Evolutionary conservation across 2,888 invertebrate species (phyloP), one percentile per base, ranked within the genome.

Genomic region (Phyto melanocephala): DNA sequence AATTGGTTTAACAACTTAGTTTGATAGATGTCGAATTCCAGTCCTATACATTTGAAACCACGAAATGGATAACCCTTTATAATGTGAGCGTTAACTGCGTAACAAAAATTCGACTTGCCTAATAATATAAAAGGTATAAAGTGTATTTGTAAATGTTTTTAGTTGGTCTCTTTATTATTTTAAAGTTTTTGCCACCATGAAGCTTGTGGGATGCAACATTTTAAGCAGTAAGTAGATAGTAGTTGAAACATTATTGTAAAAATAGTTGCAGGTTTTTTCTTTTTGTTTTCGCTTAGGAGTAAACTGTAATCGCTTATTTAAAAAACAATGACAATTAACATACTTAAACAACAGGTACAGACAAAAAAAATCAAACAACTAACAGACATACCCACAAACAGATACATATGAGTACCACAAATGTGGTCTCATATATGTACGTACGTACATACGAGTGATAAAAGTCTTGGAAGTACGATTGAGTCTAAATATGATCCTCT

Each of bases 321-420:
- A 84, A 81, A 68, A 68, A 62, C 75, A 47, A 78, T 81, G 79
- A 84, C 81, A 84, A 84, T 79, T 79, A 81, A 84, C 84, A 84
- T 80, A 80, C 75, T 79, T 79, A 79, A 68, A 24, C 79, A 79
- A 75, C 82, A 79, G 80, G 70, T 77, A 83, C 42, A 45, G 40
- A 67, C n/a, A 63, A 45, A 15, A 67, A 47, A 28, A 28, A 28
- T 28, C 45, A 15, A 45, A 1, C 45, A 62, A 11, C 63, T 37
- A 58, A 45, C 11, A n/a, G 4, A 63, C 54, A 35, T 35, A 47
- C 42, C 35, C 10, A 50, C 71, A 37, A 13, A 54, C 15, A 33
- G 22, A 56, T 52, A 42, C 58, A 78, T 28, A 15, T 35, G 13
- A 35, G 50, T 13, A 52, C 15, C 35, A 50, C 24, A 67, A 54